Evolutionary conservation across 1,140 invertebrate genomes (phyloP).

Genomic region (Papilio helenus): DNA sequence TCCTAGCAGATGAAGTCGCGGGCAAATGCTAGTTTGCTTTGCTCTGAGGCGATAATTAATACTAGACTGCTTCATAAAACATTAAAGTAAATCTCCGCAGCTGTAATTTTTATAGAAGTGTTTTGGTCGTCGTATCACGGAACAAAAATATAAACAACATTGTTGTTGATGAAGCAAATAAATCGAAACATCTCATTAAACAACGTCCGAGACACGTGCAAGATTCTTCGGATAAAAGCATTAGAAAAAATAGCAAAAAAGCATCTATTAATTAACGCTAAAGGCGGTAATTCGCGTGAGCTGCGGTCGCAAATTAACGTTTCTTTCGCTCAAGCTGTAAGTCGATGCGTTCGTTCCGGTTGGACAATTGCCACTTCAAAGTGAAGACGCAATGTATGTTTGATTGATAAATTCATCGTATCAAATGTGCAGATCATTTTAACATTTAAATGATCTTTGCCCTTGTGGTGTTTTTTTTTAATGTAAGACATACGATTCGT

Average conservation of each 20-base stretch:
- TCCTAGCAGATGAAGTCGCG: no score
- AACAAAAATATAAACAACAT: not conserved
- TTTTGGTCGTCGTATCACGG: not conserved
- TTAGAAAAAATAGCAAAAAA: not conserved
- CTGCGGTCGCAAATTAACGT: conserved; percentile 42
- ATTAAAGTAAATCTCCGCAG: no score
- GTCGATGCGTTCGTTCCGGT: not conserved
- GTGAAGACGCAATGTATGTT: not conserved
- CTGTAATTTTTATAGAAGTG: no score
- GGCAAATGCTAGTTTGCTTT: no score
- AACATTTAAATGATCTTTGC: not conserved
- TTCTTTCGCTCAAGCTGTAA: conserved; percentile 39
- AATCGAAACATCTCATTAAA: conserved; percentile 14
- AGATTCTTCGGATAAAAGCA: not conserved
- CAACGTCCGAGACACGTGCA: not conserved
- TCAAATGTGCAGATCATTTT: not conserved
- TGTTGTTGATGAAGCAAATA: conserved; percentile 8
- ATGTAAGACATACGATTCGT: no score
- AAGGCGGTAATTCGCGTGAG: conserved; percentile 49
- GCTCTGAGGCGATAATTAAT: no score
- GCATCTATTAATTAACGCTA: conserved; percentile 49
- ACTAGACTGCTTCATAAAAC: no score
- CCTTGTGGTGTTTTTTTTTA: not conserved
- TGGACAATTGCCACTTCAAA: not conserved
- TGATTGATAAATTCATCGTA: not conserved